A percentile compares a stretch with the other conserved stretches of the same genome.
Evolutionary conservation across 2,888 invertebrate genomes (phyloP).

Genomic region (Camponotus fellah): DNA sequence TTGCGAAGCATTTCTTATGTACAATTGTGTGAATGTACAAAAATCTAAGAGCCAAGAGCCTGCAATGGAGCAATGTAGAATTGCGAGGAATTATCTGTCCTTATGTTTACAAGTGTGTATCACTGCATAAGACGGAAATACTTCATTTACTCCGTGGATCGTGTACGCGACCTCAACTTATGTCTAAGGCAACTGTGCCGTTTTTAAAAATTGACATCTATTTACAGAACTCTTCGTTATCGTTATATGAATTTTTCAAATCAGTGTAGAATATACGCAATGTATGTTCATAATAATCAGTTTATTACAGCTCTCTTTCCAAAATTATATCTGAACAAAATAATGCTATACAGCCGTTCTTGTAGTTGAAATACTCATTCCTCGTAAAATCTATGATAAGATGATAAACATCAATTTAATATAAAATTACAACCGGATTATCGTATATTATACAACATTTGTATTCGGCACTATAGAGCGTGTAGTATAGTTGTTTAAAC

Average conservation of each 20-base stretch:
- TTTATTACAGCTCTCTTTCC: conserved; percentile 83
- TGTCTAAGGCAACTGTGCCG: conserved; percentile 77
- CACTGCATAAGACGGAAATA: conserved; percentile 77
- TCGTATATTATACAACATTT: conserved; percentile 75
- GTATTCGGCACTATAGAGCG: conserved; percentile 74
- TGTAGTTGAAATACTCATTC: conserved; percentile 71
- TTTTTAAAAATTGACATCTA: conserved; percentile 75
- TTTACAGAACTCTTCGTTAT: conserved; percentile 76
- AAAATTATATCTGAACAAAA: conserved; percentile 80
- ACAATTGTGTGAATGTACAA: conserved; percentile 75
- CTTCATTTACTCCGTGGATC: conserved; percentile 71
- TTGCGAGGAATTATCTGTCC: conserved; percentile 68
- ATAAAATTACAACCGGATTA: conserved; percentile 76
- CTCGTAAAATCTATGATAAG: conserved; percentile 72
- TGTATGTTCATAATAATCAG: conserved; percentile 79
- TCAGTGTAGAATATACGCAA: conserved; percentile 78
- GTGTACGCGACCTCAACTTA: conserved; percentile 73
- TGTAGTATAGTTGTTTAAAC: conserved; percentile 70
- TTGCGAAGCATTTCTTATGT: conserved; percentile 74
- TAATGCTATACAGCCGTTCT: conserved; percentile 78
- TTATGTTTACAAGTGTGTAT: conserved; percentile 71
- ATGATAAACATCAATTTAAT: conserved; percentile 78
- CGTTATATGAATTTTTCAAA: conserved; percentile 78
- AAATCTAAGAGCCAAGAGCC: conserved; percentile 73
- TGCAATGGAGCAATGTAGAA: conserved; percentile 69